phyloP scores from a whole-genome alignment of 2,888 invertebrate genomes.

The Caenorhabditis imperialis region DNA sequence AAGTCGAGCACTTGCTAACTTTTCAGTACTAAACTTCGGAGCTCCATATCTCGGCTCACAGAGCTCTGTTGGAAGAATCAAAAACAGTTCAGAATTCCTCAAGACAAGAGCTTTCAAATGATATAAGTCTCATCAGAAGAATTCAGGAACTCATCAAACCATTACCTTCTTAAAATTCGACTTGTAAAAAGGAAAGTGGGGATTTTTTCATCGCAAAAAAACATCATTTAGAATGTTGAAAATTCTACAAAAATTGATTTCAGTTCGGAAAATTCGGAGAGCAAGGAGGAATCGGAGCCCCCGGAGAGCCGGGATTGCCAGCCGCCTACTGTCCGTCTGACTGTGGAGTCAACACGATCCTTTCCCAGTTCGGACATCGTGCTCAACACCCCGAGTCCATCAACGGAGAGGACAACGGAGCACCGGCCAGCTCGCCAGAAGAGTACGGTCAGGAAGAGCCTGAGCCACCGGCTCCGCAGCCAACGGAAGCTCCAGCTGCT shows the following conservation, averaged over 20 bases:
- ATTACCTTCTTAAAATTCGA: too few species aligned
- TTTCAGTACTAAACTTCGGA: too few species aligned
- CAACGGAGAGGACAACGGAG: conserved; percentile 49
- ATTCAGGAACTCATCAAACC: too few species aligned
- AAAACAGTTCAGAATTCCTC: too few species aligned
- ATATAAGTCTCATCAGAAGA: too few species aligned
- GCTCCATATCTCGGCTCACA: too few species aligned
- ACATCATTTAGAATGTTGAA: too few species aligned
- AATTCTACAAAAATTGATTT: neutral
- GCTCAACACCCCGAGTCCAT: conserved; percentile 52
- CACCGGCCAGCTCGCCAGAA: conserved; percentile 44
- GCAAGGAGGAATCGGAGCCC: conserved; percentile 60
- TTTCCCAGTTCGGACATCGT: conserved; percentile 46
- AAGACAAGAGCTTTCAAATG: too few species aligned
- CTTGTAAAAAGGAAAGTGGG: too few species aligned
- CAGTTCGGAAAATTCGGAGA: conserved; percentile 66
- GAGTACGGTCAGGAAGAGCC: conserved; percentile 35
- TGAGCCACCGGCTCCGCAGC: conserved; percentile 16
- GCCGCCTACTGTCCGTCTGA: conserved; percentile 68
- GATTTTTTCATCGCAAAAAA: too few species aligned
- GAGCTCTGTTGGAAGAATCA: too few species aligned
- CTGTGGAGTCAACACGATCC: conserved; percentile 67
- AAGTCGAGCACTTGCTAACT: too few species aligned
- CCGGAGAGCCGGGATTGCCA: conserved; percentile 69
- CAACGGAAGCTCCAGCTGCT: neutral